Conservation (phyloP, 2,797 vertebrate genomes). For the Fistularia commersonii region DNA sequence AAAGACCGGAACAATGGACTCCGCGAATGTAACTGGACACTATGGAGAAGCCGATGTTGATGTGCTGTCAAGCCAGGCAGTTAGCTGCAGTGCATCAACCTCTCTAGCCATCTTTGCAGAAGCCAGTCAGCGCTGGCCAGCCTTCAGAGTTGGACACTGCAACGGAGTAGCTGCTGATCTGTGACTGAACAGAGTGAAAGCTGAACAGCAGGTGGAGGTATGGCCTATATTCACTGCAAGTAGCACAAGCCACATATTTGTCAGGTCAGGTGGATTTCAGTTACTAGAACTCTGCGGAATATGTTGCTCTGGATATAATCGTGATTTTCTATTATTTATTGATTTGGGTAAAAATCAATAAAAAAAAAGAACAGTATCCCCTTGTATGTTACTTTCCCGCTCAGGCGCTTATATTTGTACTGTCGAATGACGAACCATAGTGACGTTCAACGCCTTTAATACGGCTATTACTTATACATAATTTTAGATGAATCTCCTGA, state of each 20-base stretch:
- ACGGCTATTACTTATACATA: slow-evolving; percentile 34
- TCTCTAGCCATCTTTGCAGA: slow-evolving; percentile 31
- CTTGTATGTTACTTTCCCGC: neutral
- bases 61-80: slow-evolving; percentile 26
- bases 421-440: slow-evolving; percentile 5
- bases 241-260: slow-evolving; percentile 19
- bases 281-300: slow-evolving; percentile 3
- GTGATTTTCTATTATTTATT: too few relatives aligned
- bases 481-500: slow-evolving; percentile 40
- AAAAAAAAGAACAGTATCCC: slow-evolving; percentile 4
- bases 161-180: slow-evolving; percentile 32
- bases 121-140: slow-evolving; percentile 29
- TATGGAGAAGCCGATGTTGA: slow-evolving; percentile 19
- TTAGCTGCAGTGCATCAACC: slow-evolving; percentile 19
- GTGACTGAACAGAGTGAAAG: slow-evolving; percentile 32
- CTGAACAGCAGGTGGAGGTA: slow-evolving; percentile 57
- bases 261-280: slow-evolving; percentile 18
- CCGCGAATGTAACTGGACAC: slow-evolving; percentile 22
- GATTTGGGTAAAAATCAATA: too few relatives aligned
- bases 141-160: slow-evolving; percentile 22
- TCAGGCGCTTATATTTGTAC: too few relatives aligned
- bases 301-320: neutral
- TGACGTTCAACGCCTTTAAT: slow-evolving; percentile 33
- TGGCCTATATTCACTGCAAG: slow-evolving; percentile 30
- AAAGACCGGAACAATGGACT: slow-evolving; percentile 15